Conservation (phyloP, 2,113 vertebrate genomes). For the Anhinga anhinga region DNA sequence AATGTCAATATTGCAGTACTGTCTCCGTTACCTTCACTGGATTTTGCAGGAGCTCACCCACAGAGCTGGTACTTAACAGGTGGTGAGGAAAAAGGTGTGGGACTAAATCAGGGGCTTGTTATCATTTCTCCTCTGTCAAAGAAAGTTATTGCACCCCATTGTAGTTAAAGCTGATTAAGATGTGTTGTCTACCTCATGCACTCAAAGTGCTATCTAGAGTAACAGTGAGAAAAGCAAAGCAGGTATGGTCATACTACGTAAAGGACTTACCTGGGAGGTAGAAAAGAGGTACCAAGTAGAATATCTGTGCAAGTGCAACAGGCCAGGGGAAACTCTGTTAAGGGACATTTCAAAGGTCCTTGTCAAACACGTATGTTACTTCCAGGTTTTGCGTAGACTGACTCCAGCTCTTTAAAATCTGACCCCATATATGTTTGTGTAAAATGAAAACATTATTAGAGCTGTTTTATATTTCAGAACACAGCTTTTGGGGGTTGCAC, state of each 20-base stretch:
- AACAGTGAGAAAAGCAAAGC: background rate
- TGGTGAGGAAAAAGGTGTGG: background rate
- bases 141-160: background rate
- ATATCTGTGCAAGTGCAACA: background rate
- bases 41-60: background rate
- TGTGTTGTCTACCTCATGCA: background rate
- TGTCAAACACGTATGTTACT: background rate
- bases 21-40: background rate
- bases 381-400: background rate
- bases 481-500: background rate
- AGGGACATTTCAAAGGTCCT: background rate
- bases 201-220: background rate
- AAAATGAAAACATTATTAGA: background rate
- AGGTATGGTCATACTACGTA: background rate
- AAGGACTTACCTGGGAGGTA: rapidly evolving
- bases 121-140: background rate
- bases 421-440: background rate
- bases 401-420: background rate
- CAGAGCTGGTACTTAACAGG: background rate
- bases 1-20: background rate
- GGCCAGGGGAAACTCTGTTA: background rate
- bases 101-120: background rate
- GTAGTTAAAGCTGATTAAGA: background rate
- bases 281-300: background rate
- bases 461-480: background rate